Conservation (phyloP, 2,888 invertebrate genomes). For the Blomia tropicalis region DNA sequence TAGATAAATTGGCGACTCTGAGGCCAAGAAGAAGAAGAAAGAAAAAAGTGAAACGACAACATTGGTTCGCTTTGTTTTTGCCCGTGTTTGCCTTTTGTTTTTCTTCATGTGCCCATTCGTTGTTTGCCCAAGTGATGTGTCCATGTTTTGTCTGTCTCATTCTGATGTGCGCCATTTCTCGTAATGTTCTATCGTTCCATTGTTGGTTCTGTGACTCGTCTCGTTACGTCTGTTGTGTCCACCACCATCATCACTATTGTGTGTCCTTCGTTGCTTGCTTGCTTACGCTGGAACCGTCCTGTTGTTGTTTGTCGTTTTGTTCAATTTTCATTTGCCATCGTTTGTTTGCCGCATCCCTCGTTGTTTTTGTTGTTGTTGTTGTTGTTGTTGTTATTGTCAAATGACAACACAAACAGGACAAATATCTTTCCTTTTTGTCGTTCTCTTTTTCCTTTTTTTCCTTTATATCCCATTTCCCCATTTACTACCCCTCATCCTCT, state of each 20-base stretch:
- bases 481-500: too few relatives aligned
- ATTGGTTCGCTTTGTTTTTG: constrained; percentile 1
- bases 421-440: constrained; percentile 6
- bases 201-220: constrained; percentile 1
- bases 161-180: constrained; percentile 1
- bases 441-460: neutral
- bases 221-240: neutral
- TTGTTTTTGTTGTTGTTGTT: too few relatives aligned
- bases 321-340: too few relatives aligned
- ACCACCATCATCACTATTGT: too few relatives aligned
- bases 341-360: too few relatives aligned
- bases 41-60: constrained; percentile 5
- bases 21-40: neutral
- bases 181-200: neutral
- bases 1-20: constrained; percentile 12
- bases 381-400: neutral
- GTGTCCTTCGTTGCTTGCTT: neutral
- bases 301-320: too few relatives aligned
- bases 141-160: constrained; percentile 10
- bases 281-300: neutral
- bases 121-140: constrained; percentile 13
- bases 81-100: constrained; percentile 10
- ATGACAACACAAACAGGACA: too few relatives aligned
- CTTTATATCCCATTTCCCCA: neutral
- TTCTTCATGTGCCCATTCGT: neutral